These are phyloP conservation scores for Prunella fulvescens DNA, from an alignment of 2,113 vertebrate species.

Conservation along the genomic window DNA sequence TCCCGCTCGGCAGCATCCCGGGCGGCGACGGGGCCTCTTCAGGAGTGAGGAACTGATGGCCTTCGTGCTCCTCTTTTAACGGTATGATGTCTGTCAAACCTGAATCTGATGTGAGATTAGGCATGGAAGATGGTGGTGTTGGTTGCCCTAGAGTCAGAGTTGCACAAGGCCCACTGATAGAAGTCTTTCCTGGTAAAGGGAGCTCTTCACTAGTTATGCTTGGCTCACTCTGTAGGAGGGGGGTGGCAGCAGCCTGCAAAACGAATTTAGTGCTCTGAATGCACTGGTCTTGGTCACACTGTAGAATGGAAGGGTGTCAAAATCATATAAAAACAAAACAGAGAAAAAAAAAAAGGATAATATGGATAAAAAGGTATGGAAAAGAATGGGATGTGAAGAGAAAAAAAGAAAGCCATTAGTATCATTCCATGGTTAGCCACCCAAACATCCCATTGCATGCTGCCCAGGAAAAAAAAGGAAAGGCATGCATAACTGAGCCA, in stretches of 20 bases:
- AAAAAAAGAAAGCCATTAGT: conserved; percentile 76
- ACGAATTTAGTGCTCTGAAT: conserved; percentile 99
- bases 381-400: conserved; percentile 63
- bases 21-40: conserved; percentile 91
- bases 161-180: conserved; percentile 82
- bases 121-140: conserved; percentile 90
- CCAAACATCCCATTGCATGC: conserved; percentile 46
- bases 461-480: background rate
- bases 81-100: conserved; percentile 81
- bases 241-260: conserved; percentile 95
- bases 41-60: conserved; percentile 91
- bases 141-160: conserved; percentile 88
- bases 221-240: conserved; percentile 91
- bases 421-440: conserved; percentile 38
- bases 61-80: conserved; percentile 77
- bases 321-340: conserved; percentile 34
- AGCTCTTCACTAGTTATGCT: conserved; percentile 85
- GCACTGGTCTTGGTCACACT: conserved; percentile 99
- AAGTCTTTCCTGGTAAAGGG: conserved; percentile 77
- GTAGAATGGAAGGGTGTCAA: conserved; percentile 64
- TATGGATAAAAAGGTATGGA: background rate
- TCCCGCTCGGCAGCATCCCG: conserved; percentile 84
- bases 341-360: conserved; percentile 3
- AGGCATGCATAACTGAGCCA: background rate
- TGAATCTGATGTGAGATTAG: conserved; percentile 85